These are phyloP conservation scores for Argopecten irradians DNA, from an alignment of 1,140 invertebrate genomes.

Conservation along the genomic window DNA sequence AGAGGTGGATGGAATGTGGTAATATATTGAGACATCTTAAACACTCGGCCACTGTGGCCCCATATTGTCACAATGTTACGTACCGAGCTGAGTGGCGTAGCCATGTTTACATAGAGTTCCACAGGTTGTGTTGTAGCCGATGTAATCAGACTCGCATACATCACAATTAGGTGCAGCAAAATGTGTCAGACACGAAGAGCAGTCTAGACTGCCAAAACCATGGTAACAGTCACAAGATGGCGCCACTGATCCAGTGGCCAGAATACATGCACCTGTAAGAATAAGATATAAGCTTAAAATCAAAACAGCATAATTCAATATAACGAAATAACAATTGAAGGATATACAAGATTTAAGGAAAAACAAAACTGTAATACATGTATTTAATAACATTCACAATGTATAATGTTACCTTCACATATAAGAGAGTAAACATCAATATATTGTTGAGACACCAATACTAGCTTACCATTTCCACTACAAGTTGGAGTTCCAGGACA, in stretches of 20 bases:
- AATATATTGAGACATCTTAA: no score
- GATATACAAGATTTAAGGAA: not conserved
- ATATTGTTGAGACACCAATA: no score
- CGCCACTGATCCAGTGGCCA: slow-evolving; percentile 49
- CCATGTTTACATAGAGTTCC: slow-evolving; percentile 65
- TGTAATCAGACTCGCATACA: slow-evolving; percentile 60
- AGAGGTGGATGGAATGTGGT: no score
- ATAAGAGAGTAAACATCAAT: not conserved
- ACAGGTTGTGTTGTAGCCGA: slow-evolving; percentile 67
- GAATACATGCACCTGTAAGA: slow-evolving; percentile 60
- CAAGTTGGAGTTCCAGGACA: slow-evolving; percentile 66
- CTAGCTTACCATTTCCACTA: slow-evolving; percentile 61
- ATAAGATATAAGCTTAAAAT: not conserved
- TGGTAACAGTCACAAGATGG: slow-evolving; percentile 66
- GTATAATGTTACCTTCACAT: not conserved
- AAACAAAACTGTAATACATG: not conserved
- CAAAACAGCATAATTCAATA: not conserved
- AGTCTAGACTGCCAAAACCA: slow-evolving; percentile 63
- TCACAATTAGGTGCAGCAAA: slow-evolving; percentile 62
- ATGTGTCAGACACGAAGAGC: slow-evolving; percentile 58
- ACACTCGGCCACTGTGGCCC: not conserved
- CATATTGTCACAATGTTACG: not conserved
- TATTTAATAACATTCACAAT: not conserved
- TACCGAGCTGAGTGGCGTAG: slow-evolving; percentile 59
- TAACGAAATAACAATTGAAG: not conserved